These are phyloP conservation scores for Clarias macrocephalus DNA, from an alignment of 2,113 vertebrate genomes.

Conservation along the genomic window DNA sequence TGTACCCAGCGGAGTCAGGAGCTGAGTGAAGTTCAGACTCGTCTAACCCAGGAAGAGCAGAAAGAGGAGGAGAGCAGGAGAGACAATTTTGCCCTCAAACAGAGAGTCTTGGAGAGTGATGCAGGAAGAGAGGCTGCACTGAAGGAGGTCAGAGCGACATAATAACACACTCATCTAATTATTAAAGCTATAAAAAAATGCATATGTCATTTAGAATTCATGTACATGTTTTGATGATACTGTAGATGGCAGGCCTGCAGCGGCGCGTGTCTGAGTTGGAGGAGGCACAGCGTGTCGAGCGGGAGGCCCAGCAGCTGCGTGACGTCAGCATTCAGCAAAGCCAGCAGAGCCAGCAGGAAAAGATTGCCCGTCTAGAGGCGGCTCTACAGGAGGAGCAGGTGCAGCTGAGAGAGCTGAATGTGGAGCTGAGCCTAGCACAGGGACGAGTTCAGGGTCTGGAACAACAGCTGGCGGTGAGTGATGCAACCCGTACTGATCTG, in stretches of 20 bases:
- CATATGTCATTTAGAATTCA: constrained; percentile 16
- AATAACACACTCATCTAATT: constrained; percentile 4
- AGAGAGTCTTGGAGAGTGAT: constrained; percentile 68
- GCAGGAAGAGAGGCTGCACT: constrained; percentile 67
- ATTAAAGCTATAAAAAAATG: not conserved
- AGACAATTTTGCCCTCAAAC: constrained; percentile 67
- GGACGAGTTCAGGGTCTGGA: constrained; percentile 62
- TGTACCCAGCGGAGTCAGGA: constrained; percentile 67
- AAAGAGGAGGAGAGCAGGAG: constrained; percentile 65
- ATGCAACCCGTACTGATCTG: constrained; percentile 57
- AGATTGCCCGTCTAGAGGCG: constrained; percentile 52
- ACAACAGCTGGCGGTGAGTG: constrained; percentile 65
- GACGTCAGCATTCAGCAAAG: constrained; percentile 59
- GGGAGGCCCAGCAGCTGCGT: constrained; percentile 61
- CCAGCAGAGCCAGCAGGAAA: constrained; percentile 54
- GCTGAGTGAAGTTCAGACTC: constrained; percentile 69
- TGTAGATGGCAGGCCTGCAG: constrained; percentile 72
- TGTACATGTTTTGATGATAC: not conserved
- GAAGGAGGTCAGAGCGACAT: constrained; percentile 72
- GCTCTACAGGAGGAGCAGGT: constrained; percentile 58
- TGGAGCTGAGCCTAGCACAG: constrained; percentile 61
- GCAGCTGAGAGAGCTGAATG: constrained; percentile 57
- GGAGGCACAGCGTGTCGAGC: constrained; percentile 51
- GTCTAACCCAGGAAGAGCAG: constrained; percentile 66
- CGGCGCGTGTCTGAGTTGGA: constrained; percentile 66